Percentiles rank a stretch among this genome's conserved stretches.
Conservation (phyloP, 2,888 invertebrate species). For the Drosophila emarginata region DNA sequence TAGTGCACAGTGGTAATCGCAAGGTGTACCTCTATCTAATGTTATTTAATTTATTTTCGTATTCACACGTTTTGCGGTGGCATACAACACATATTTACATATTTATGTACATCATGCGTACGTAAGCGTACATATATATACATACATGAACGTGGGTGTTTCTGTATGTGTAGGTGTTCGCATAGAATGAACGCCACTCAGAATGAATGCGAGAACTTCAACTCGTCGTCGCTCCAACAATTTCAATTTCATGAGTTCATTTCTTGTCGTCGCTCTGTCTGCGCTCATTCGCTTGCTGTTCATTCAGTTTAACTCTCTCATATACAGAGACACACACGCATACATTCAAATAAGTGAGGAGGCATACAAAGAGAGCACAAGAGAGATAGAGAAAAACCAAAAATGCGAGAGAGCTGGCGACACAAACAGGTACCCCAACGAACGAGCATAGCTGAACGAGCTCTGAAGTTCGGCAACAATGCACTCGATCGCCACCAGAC, state of each 20-base stretch:
- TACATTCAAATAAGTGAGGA: background rate
- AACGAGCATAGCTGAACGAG: conserved; percentile 30
- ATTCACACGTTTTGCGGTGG: conserved; percentile 66
- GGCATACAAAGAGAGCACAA: conserved; percentile 41
- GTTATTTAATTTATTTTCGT: conserved; percentile 77
- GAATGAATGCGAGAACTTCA: conserved; percentile 50
- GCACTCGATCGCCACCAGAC: conserved; percentile 91
- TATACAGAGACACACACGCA: conserved; percentile 4
- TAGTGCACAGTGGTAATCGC: conserved; percentile 65
- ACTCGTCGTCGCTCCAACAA: conserved; percentile 11
- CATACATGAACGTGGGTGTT: background rate
- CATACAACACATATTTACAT: conserved; percentile 4
- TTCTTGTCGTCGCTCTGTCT: conserved; percentile 60
- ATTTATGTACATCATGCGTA: background rate
- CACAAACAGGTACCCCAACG: conserved; percentile 15
- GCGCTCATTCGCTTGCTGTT: conserved; percentile 11
- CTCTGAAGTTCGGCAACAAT: conserved; percentile 85
- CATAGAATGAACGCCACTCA: conserved; percentile 38
- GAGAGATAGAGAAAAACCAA: conserved; percentile 32
- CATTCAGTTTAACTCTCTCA: conserved; percentile 12
- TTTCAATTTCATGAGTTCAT: conserved; percentile 33
- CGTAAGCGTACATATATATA: conserved; percentile 11
- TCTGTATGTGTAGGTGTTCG: conserved; percentile 15
- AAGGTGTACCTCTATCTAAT: conserved; percentile 74
- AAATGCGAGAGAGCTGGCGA: conserved; percentile 10